Evolutionary conservation across 2,797 vertebrate species (phyloP), one percentile per base, ranked within the genome.

Genomic region (Helostoma temminkii): DNA sequence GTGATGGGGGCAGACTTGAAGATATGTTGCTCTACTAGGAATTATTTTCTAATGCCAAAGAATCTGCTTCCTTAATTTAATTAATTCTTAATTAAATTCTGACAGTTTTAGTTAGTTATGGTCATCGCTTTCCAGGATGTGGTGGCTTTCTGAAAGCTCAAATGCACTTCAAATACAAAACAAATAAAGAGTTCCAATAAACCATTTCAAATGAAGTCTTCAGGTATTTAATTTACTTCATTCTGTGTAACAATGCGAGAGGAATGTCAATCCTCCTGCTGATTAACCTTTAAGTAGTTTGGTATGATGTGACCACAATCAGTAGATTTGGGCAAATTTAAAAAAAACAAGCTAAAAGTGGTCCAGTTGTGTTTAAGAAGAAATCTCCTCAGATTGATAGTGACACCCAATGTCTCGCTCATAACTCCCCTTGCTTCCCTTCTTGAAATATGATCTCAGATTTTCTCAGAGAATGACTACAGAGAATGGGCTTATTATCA

Each of bases 401-500:
- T 67, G 81, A 75, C 81, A 74, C 28, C 24, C 10, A 9, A 43
- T 61, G 34, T 46, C 30, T 66, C 25, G 10, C 43, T 64, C 55
- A 14, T 76, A 74, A 82, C 74, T 78, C 58, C 36, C 43, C 63
- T 68, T 26, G 48, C 39, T 67, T 76, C 54, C 50, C 59, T 70
- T 79, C 83, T 69, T 82, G 58, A 83, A 76, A 64, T 56, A 71
- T 83, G 49, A 49, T 61, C 72, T 71, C 58, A 54, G 56, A 78
- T 79, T 74, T 69, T 76, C 73, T 67, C 43, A 58, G 45, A 64
- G 77, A 71, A 61, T 39, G 67, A 72, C 71, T 37, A 21, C 45
- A 78, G 69, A 82, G 47, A 80, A 81, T 57, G 50, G 57, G 10
- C 15, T 85, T 75, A 81, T 73, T 84, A 83, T 64, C n/a, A 39